A percentile compares a stretch with the other conserved stretches of the same genome.
phyloP scores from a whole-genome alignment of 2,113 vertebrate species.

The Pitta sordida region DNA sequence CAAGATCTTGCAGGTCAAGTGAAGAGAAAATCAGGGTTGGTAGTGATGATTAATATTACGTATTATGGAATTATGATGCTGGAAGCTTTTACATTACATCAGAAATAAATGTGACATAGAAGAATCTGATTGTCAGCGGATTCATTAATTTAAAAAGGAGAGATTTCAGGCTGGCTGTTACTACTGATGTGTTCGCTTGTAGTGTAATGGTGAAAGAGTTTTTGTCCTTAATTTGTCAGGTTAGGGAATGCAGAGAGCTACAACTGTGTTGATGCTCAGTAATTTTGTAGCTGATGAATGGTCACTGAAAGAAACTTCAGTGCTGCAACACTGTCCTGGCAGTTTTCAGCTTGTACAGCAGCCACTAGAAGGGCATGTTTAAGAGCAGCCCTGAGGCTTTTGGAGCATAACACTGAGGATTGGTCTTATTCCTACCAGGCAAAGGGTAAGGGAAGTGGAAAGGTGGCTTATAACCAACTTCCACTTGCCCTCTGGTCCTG shows the following conservation, averaged over 20 bases:
- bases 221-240: not conserved
- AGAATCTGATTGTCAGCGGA: not conserved
- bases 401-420: not conserved
- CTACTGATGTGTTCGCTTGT: not conserved
- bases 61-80: not conserved
- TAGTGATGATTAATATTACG: not conserved
- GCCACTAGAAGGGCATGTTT: not conserved
- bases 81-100: not conserved
- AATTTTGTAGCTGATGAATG: not conserved
- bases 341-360: not conserved
- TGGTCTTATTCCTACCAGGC: not conserved
- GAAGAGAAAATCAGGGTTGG: not conserved
- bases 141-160: not conserved
- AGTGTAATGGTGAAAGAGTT: not conserved
- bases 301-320: not conserved
- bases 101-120: not conserved
- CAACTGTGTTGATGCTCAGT: not conserved
- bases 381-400: not conserved
- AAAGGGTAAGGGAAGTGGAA: not conserved
- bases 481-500: slow-evolving; percentile 34
- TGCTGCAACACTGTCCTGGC: not conserved
- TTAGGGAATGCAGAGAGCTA: not conserved
- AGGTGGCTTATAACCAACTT: slow-evolving; percentile 18
- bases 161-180: not conserved
- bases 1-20: not conserved